A percentile compares a stretch with the other conserved stretches of the same genome.
Evolutionary conservation across 2,113 vertebrate species (phyloP).

Genomic region (Pampusana beccarii): DNA sequence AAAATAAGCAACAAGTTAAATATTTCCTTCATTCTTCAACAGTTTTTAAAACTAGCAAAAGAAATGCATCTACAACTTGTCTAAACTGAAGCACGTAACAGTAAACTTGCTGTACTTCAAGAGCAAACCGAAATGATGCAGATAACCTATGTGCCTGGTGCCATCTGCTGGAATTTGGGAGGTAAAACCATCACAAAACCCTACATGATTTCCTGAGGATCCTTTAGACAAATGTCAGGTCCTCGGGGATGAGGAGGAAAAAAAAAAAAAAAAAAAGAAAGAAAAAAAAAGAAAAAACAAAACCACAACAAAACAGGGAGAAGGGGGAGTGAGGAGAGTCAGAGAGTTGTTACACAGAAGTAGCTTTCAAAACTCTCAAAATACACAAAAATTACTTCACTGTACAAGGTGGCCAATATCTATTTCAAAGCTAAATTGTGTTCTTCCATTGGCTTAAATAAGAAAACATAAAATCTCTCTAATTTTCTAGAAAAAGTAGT

Average conservation of each 20-base stretch:
- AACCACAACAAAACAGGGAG: too few species aligned
- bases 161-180: slow-evolving; percentile 59
- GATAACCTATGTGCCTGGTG: not conserved
- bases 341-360: not conserved
- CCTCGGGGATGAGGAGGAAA: not conserved
- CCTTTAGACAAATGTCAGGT: not conserved
- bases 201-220: not conserved
- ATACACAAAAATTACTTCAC: not conserved
- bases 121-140: not conserved
- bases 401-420: not conserved
- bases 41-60: not conserved
- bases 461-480: not conserved
- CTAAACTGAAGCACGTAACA: accelerated
- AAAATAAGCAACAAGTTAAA: not conserved
- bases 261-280: too few species aligned
- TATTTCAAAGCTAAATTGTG: not conserved
- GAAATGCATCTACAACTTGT: not conserved
- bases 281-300: too few species aligned
- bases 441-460: not conserved
- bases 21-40: not conserved
- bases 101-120: not conserved
- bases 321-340: too few species aligned
- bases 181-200: not conserved
- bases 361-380: not conserved
- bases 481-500: not conserved